phyloP scores from a whole-genome alignment of 2,113 vertebrate genomes.

The Lampris megalopsis region DNA sequence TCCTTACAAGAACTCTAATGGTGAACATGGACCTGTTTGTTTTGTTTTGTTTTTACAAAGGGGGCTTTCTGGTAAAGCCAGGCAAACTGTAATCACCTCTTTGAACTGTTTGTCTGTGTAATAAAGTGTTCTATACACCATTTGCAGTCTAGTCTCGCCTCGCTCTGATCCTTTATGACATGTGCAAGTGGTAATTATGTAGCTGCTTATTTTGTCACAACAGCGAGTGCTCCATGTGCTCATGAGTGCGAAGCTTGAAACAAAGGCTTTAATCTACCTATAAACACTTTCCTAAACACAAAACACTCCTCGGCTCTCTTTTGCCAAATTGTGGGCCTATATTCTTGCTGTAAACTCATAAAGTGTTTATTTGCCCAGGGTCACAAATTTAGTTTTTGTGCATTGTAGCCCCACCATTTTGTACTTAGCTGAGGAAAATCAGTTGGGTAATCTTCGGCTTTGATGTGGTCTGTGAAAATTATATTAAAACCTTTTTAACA shows the following conservation, averaged over 20 bases:
- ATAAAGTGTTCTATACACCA: conserved; percentile 42
- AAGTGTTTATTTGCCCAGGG: conserved; percentile 12
- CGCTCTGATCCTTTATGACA: conserved; percentile 38
- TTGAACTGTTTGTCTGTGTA: conserved; percentile 32
- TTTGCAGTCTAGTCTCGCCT: conserved; percentile 29
- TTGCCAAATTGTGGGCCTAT: conserved; percentile 11
- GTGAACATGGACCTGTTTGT: conserved; percentile 31
- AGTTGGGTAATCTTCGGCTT: conserved; percentile 36
- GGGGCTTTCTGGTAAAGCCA: conserved; percentile 40
- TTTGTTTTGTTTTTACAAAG: neutral
- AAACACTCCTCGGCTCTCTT: conserved; percentile 20
- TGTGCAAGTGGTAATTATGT: conserved; percentile 33
- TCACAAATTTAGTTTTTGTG: neutral
- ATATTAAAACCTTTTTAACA: conserved; percentile 56
- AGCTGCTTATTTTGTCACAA: conserved; percentile 20
- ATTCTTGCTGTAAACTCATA: conserved; percentile 18
- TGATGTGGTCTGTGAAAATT: conserved; percentile 42
- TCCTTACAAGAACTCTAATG: conserved; percentile 37
- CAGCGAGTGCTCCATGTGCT: conserved; percentile 11
- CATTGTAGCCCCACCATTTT: conserved; percentile 11
- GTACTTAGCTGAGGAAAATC: conserved; percentile 27
- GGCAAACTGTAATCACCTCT: conserved; percentile 41
- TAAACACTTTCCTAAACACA: conserved; percentile 36
- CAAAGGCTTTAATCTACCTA: conserved; percentile 27
- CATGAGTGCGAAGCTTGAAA: conserved; percentile 11